Conservation (phyloP, 2,888 invertebrate species). For the Mythimna impura region DNA sequence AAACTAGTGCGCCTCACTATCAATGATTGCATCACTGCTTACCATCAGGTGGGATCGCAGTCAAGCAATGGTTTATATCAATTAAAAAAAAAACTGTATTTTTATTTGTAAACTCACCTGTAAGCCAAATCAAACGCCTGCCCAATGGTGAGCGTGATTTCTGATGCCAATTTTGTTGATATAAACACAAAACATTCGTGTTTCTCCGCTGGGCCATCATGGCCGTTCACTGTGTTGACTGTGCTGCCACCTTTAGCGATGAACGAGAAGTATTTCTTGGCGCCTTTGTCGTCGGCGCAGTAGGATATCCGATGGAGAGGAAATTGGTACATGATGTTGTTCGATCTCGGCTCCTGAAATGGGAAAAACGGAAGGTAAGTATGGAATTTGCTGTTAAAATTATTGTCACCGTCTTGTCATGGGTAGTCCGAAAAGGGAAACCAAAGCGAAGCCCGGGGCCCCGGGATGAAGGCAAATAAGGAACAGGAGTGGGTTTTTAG, state of each 20-base stretch:
- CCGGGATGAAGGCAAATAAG: too few relatives aligned
- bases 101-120: constrained; percentile 86
- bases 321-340: constrained; percentile 97
- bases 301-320: constrained; percentile 99
- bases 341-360: constrained; percentile 92
- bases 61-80: too few relatives aligned
- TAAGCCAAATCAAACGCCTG: constrained; percentile 99
- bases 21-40: too few relatives aligned
- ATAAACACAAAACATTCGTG: constrained; percentile 99
- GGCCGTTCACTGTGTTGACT: constrained; percentile 79
- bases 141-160: constrained; percentile 99
- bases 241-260: constrained; percentile 93
- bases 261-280: constrained; percentile 99
- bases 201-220: constrained; percentile 90
- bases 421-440: too few relatives aligned
- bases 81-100: too few relatives aligned
- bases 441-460: too few relatives aligned
- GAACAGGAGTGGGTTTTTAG: too few relatives aligned
- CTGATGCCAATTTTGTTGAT: constrained; percentile 98
- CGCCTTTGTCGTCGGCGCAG: constrained; percentile 99
- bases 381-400: too few relatives aligned
- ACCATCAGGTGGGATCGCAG: too few relatives aligned
- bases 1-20: too few relatives aligned
- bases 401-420: too few relatives aligned
- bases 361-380: constrained; percentile 33